These are phyloP conservation scores for Noctua comes DNA, from an alignment of 2,888 invertebrate species.

Conservation along the genomic window DNA sequence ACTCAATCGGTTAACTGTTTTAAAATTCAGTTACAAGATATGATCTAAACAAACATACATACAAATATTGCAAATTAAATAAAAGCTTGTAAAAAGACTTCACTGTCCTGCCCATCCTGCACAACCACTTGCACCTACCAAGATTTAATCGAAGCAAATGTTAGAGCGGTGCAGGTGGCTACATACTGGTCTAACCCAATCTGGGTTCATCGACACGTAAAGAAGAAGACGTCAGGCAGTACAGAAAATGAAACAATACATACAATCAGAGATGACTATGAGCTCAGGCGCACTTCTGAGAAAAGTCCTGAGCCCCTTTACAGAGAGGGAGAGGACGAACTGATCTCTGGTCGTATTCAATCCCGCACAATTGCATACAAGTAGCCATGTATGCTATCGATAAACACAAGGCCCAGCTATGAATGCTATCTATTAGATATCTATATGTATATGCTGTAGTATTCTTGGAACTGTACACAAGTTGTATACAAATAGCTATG, in stretches of 20 bases:
- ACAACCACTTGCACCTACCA: too few relatives aligned
- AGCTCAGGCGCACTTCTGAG: not conserved
- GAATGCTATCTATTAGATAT: not conserved
- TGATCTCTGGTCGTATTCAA: not conserved
- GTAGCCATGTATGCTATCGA: not conserved
- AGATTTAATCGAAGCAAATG: too few relatives aligned
- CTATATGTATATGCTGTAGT: not conserved
- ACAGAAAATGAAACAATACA: not conserved
- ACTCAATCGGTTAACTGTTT: not conserved
- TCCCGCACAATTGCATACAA: not conserved
- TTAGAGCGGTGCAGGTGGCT: too few relatives aligned
- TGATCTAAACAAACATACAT: not conserved
- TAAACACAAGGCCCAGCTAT: not conserved
- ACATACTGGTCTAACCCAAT: too few relatives aligned
- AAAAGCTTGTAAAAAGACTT: too few relatives aligned
- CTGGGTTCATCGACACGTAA: too few relatives aligned
- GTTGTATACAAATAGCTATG: conserved; percentile 18
- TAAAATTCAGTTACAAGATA: not conserved
- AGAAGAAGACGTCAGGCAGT: not conserved
- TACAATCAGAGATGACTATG: not conserved
- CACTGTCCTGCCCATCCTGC: too few relatives aligned
- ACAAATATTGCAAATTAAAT: too few relatives aligned
- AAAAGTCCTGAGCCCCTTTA: not conserved
- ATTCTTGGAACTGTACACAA: conserved; percentile 6
- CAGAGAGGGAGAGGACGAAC: not conserved